Percentiles rank a stretch among this genome's conserved stretches.
These are phyloP conservation scores for Himalopsyche japonica DNA, from an alignment of 2,888 invertebrate genomes.

Conservation along the genomic window DNA sequence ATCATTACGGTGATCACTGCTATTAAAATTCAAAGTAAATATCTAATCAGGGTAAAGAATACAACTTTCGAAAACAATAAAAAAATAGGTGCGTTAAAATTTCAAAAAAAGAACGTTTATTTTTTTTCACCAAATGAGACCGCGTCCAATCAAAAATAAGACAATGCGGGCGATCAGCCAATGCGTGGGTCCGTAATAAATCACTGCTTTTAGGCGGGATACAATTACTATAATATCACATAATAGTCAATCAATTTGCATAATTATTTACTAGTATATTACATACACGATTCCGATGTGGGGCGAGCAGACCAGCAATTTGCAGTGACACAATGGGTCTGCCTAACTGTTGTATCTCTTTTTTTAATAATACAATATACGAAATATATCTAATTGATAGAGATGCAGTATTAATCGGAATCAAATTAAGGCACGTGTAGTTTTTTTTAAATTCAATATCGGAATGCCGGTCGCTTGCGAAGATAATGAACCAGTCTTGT, in stretches of 20 bases:
- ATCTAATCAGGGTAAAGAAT: background rate
- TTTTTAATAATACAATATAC: background rate
- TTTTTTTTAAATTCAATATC: background rate
- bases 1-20: too few relatives aligned
- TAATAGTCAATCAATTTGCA: background rate
- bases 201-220: background rate
- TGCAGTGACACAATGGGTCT: background rate
- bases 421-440: background rate
- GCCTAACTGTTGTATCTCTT: background rate
- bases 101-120: background rate
- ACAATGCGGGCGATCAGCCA: background rate
- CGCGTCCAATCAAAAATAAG: background rate
- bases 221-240: background rate
- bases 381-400: background rate
- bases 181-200: background rate
- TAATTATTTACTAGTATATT: background rate
- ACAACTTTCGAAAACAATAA: background rate
- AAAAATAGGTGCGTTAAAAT: background rate
- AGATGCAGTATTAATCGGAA: background rate
- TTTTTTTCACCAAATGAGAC: background rate
- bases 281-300: background rate
- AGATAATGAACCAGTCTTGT: too few relatives aligned
- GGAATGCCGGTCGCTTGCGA: background rate
- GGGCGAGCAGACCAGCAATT: background rate
- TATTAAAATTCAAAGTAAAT: background rate